Evolutionary conservation across 2,797 vertebrate species (phyloP).

Genomic region (Aplochiton taeniatus): DNA sequence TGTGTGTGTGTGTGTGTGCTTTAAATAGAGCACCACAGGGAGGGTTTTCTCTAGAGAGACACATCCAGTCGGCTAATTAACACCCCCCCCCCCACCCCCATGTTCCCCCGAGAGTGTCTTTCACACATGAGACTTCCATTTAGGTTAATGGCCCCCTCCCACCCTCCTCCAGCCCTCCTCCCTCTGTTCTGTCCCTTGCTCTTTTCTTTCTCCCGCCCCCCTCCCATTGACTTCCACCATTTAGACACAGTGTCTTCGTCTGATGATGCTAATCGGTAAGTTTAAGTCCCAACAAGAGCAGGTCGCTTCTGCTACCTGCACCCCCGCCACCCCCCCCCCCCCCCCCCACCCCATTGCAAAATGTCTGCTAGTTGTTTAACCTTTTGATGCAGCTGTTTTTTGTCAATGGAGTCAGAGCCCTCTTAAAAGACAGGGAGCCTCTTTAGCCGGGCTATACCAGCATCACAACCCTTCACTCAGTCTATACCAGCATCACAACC

Average conservation of each 20-base stretch:
- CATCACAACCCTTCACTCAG: too few species aligned
- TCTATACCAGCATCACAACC: too few species aligned
- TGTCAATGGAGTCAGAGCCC: background rate
- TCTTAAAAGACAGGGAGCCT: too few species aligned
- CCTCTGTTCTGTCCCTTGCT: background rate
- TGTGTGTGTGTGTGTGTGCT: background rate
- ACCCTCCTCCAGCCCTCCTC: background rate
- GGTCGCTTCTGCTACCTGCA: background rate
- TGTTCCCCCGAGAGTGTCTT: too few species aligned
- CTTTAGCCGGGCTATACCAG: too few species aligned
- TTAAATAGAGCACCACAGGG: background rate
- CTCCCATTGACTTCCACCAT: background rate
- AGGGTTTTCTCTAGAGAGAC: too few species aligned
- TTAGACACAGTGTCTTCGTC: conserved; percentile 1
- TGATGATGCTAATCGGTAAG: background rate
- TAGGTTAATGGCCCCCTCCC: background rate
- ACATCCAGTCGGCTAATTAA: too few species aligned
- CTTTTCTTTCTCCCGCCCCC: conserved; percentile 1
- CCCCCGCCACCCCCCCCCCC: background rate
- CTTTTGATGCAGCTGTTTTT: background rate
- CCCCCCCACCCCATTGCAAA: background rate
- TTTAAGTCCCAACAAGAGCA: background rate
- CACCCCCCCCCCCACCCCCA: too few species aligned
- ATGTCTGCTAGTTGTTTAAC: background rate
- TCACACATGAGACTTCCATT: too few species aligned